Evolutionary conservation across 2,888 invertebrate genomes (phyloP).

Genomic region (Stenoptilia bipunctidactyla): DNA sequence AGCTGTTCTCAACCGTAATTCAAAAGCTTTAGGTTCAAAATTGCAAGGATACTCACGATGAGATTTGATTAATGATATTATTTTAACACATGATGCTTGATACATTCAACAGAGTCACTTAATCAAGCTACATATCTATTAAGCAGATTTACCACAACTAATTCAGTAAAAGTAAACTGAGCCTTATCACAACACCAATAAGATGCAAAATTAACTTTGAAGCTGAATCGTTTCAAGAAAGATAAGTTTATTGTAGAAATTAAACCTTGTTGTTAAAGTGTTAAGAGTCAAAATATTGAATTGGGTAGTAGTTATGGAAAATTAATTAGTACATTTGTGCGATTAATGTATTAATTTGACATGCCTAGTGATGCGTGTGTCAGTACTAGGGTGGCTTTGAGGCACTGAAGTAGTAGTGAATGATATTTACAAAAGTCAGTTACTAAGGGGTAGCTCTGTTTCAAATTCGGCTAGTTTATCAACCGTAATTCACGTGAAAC

Average conservation of each 20-base stretch:
- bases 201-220: too few species aligned
- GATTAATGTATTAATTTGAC: conserved; percentile 1
- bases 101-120: not conserved
- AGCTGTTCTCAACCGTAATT: too few species aligned
- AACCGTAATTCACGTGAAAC: too few species aligned
- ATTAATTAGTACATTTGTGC: not conserved
- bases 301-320: not conserved
- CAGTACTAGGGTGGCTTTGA: not conserved
- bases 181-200: not conserved
- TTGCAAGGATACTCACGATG: not conserved
- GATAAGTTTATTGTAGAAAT: not conserved
- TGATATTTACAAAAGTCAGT: too few species aligned
- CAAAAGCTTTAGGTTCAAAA: not conserved
- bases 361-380: not conserved
- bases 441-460: too few species aligned
- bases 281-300: not conserved
- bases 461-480: too few species aligned
- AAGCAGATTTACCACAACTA: not conserved
- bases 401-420: too few species aligned
- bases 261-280: not conserved
- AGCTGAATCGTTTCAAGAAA: too few species aligned
- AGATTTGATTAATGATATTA: conserved; percentile 1
- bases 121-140: not conserved
- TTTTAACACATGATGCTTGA: not conserved
- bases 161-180: too few species aligned